Evolutionary conservation across 2,797 vertebrate species (phyloP), one percentile per base, ranked within the genome.

Genomic region (Onychomys arenicola): DNA sequence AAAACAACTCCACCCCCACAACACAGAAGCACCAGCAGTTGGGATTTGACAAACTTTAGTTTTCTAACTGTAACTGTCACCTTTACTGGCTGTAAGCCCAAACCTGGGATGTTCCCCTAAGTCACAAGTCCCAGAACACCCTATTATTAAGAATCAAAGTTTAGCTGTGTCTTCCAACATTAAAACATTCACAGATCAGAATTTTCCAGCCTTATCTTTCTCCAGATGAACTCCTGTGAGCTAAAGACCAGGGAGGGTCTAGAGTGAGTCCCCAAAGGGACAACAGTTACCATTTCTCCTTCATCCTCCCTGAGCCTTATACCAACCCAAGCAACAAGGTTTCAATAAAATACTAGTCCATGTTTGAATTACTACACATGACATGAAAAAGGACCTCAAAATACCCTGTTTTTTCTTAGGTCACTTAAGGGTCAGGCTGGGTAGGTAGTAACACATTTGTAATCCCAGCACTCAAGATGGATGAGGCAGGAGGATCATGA

Each of bases 11-110:
- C n/a, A n/a, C n/a, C n/a, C n/a, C n/a, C n/a, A n/a, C n/a, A n/a
- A 96, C 90, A 32, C 77, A 40, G 94, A 94, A 85, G 61, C n/a
- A 96, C 32, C 34, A 94, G 80, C 2, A 93, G 83, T 65, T 87
- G 40, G 93, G 92, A 77, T 80, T 84, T 87, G 82, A 95, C 63
- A 67, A 25, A 49, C 23, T 61, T 69, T 1, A 76, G 8, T n/a
- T 69, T 67, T n/a, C 32, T 49, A 21, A 49, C 29, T 21, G 4
- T 49, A 23, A 84, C 40, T 9, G 34, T 16, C 43, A 49, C 6
- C 19, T 25, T 85, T 23, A 49, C 16, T 2, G 59, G 29, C 5
- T 3, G 40, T 27, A 75, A 69, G 75, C 93, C 57, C 84, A 8
- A 82, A 95, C 37, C 8, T 73, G 27, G 32, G 49, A n/a, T 61